Evolutionary conservation across 2,888 invertebrate species (phyloP), one percentile per base, ranked within the genome.

Genomic region (Epistrophella euchroma): DNA sequence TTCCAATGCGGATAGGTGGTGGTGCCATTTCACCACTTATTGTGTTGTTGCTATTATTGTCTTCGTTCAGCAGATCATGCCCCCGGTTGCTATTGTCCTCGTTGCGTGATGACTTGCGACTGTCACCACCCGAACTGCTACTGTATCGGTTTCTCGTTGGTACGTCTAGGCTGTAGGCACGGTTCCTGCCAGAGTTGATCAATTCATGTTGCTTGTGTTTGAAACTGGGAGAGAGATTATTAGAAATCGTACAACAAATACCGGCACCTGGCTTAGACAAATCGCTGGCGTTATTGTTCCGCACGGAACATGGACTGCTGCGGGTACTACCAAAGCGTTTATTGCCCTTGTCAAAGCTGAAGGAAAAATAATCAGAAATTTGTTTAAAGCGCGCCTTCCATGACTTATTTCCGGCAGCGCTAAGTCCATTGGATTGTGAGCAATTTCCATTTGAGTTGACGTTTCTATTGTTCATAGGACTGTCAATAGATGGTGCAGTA

Each of bases 151-250:
- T 90, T 13, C 91, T 89, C 52, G 89, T 90, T 13, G 92, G 92
- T 77, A 93, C 92, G 80, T 93, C 92, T 64, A 93, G 81, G 71
- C 92, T 93, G 72, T 92, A 92, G 68, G 92, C 92, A n/a, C 92
- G 91, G 87, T 91, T 90, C 2, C 91, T 89, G 10, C 91, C 90
- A 5, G 89, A 83, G 47, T 88, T 89, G 19, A 89, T 88, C 17
- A 90, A 60, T 28, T 90, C 90, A 25, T 89, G 88, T 68, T 89
- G 89, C 71, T 89, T 89, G 74, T 89, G 89, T 22, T 88, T 88
- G 40, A 89, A 88, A 25, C 88, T 90, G 11, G 90, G 89, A 28
- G 91, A 91, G 68, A 90, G 83, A 74, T 90, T 91, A 89, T 91
- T 91, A 86, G 91, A 91, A 88, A 92, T 91, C 88, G 90, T 91